phyloP scores from a whole-genome alignment of 1,140 invertebrate genomes.

The Drosophila kanapiae region DNA sequence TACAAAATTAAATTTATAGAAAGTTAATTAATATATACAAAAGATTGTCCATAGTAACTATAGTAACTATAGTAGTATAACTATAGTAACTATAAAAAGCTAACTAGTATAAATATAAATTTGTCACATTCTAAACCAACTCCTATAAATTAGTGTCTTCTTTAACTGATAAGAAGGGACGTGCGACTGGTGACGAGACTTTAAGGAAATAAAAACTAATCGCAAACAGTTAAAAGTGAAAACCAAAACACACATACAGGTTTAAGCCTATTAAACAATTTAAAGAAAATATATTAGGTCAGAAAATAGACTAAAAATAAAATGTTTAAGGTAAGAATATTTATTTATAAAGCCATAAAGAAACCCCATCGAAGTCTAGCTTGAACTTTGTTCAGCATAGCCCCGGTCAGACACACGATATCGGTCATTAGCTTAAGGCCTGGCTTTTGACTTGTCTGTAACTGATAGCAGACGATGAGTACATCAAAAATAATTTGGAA shows the following conservation, averaged over 20 bases:
- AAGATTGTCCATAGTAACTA: too few relatives aligned
- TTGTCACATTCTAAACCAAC: background rate
- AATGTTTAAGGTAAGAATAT: background rate
- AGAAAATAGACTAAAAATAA: background rate
- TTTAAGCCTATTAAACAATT: too few relatives aligned
- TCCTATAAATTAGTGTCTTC: conserved; percentile 1
- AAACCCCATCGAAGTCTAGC: background rate
- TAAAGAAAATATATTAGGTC: background rate
- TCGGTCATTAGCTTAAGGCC: conserved; percentile 54
- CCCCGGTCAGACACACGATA: conserved; percentile 41
- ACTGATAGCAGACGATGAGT: conserved; percentile 41
- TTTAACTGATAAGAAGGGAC: conserved; percentile 6
- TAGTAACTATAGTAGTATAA: too few relatives aligned
- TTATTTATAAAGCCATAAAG: background rate
- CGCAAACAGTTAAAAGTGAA: background rate
- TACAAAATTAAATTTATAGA: background rate
- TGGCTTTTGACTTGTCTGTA: conserved; percentile 38
- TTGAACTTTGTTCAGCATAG: conserved; percentile 15
- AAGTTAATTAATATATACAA: background rate
- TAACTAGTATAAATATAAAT: background rate
- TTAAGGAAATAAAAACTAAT: conserved; percentile 6
- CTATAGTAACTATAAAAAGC: too few relatives aligned
- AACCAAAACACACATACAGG: background rate
- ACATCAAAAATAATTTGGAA: conserved; percentile 50
- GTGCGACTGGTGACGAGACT: background rate